Evolutionary conservation across 2,113 vertebrate genomes (phyloP).

Genomic region (Micromys minutus): DNA sequence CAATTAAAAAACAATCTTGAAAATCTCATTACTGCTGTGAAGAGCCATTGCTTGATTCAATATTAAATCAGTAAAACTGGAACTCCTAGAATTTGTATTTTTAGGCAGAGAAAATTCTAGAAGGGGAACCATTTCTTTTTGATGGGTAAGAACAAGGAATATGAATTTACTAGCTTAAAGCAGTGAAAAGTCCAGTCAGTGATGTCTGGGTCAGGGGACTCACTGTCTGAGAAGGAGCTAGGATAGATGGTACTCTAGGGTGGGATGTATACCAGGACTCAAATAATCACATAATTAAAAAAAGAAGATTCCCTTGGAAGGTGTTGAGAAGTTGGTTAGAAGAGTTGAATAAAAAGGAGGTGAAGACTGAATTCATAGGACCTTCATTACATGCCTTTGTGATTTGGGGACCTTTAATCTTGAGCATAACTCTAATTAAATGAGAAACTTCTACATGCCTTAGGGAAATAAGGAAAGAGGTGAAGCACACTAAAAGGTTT

Average conservation of each 20-base stretch:
- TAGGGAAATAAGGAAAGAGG: not conserved
- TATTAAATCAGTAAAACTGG: not conserved
- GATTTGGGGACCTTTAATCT: not conserved
- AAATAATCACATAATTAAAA: not conserved
- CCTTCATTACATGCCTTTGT: not conserved
- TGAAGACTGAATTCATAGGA: not conserved
- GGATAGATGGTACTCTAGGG: not conserved
- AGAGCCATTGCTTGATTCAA: not conserved
- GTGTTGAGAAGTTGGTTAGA: not conserved
- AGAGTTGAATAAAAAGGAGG: not conserved
- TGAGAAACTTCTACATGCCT: not conserved
- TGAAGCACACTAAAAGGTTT: not conserved
- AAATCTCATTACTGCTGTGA: not conserved
- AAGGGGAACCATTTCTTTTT: not conserved
- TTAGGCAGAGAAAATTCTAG: not conserved
- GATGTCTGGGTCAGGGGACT: not conserved
- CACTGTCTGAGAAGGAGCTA: not conserved
- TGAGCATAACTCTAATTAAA: not conserved
- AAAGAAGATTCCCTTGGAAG: not conserved
- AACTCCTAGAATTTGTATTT: not conserved
- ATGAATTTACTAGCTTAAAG: not conserved
- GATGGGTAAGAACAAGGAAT: not conserved
- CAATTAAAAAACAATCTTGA: not conserved
- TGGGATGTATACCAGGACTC: not conserved
- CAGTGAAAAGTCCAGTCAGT: not conserved